phyloP scores from a whole-genome alignment of 1,140 invertebrate species.

The Heliconius congener region DNA sequence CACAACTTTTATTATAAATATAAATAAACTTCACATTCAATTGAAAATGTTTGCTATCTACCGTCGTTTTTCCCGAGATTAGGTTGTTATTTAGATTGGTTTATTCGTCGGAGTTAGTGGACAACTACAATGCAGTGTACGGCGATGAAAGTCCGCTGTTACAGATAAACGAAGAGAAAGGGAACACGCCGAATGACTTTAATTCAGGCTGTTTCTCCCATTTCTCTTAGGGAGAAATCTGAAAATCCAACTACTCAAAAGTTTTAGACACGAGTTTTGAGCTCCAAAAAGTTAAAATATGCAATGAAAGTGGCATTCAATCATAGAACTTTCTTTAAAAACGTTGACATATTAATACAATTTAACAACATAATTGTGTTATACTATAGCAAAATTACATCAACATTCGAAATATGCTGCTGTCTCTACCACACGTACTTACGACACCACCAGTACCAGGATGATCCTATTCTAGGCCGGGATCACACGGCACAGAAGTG shows the following conservation, averaged over 20 bases:
- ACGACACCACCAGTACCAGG: too few relatives aligned
- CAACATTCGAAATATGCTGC: too few relatives aligned
- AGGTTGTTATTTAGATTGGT: constrained; percentile 32
- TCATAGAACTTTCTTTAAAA: too few relatives aligned
- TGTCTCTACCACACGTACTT: too few relatives aligned
- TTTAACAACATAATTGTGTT: too few relatives aligned
- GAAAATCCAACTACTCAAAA: constrained; percentile 22
- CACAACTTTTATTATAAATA: constrained; percentile 13
- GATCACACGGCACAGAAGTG: too few relatives aligned
- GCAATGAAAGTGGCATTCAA: background rate
- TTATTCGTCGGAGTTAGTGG: constrained; percentile 35
- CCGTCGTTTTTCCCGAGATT: constrained; percentile 25
- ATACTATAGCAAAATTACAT: too few relatives aligned
- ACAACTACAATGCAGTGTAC: constrained; percentile 43
- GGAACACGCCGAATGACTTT: constrained; percentile 48
- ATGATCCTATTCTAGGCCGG: too few relatives aligned
- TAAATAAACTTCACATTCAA: background rate
- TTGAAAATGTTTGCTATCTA: constrained; percentile 5
- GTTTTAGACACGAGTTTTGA: background rate
- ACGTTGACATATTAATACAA: too few relatives aligned
- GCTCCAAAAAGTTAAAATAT: background rate
- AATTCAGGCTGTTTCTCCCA: constrained; percentile 43
- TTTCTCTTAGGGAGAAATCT: constrained; percentile 38
- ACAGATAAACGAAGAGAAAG: constrained; percentile 55
- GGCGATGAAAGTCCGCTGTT: constrained; percentile 52